Evolutionary conservation across 2,888 invertebrate species (phyloP).

Genomic region (Lumbricus terrestris): DNA sequence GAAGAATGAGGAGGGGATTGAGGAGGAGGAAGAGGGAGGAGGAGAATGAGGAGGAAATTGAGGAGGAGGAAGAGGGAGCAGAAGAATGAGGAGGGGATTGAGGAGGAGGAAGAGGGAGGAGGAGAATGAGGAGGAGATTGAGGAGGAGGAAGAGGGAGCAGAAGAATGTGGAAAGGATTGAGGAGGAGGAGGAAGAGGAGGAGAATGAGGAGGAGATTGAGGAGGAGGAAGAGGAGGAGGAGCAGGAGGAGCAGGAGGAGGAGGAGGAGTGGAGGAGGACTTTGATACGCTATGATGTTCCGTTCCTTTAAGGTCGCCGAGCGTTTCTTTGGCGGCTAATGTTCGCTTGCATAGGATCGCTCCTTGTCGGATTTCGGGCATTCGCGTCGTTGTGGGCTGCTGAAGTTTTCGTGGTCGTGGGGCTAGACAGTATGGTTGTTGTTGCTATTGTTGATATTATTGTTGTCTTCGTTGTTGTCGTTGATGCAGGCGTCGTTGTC

Average conservation of each 20-base stretch:
- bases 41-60: background rate
- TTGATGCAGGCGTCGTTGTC: background rate
- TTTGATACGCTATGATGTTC: background rate
- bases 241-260: too few relatives aligned
- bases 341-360: background rate
- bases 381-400: background rate
- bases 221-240: too few relatives aligned
- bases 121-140: too few relatives aligned
- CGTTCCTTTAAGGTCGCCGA: background rate
- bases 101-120: too few relatives aligned
- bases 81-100: too few relatives aligned
- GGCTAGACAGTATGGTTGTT: background rate
- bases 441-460: background rate
- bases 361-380: background rate
- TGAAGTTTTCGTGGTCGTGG: background rate
- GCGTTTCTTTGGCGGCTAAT: background rate
- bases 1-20: too few relatives aligned
- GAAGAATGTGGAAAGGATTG: too few relatives aligned
- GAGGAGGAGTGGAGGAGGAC: too few relatives aligned
- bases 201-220: too few relatives aligned
- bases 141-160: too few relatives aligned
- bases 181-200: too few relatives aligned
- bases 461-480: background rate
- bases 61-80: too few relatives aligned
- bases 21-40: background rate